Evolutionary conservation across 2,888 invertebrate genomes (phyloP).

Genomic region (Villa cingulata): DNA sequence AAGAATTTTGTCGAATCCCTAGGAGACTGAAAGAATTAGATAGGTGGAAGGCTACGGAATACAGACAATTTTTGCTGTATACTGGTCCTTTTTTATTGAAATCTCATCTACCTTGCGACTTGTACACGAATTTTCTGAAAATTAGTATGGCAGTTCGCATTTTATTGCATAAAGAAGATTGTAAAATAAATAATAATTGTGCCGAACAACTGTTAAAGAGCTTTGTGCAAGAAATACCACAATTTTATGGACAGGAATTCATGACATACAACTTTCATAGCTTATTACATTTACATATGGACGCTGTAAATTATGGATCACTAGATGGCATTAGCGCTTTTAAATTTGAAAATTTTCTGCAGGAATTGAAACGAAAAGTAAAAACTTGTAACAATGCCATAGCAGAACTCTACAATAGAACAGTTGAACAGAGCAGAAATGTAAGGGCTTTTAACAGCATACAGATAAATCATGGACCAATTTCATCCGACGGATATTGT

Average conservation of each 20-base stretch:
- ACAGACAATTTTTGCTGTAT: neutral
- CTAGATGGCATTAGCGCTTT: neutral
- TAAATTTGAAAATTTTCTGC: neutral
- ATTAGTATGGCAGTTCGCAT: neutral
- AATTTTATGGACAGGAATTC: neutral
- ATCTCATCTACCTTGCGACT: neutral
- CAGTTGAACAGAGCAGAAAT: no score
- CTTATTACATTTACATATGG: neutral
- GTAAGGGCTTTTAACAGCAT: no score
- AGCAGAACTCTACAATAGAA: no score
- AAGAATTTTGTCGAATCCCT: neutral
- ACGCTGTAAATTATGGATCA: neutral
- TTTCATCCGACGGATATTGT: no score
- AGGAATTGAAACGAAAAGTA: neutral
- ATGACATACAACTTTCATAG: neutral
- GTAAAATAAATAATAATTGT: no score
- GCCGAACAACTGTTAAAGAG: no score
- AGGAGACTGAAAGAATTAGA: no score
- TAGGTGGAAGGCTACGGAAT: slow-evolving; percentile 1
- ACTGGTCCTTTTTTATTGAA: neutral
- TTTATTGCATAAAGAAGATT: neutral
- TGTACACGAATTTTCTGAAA: neutral
- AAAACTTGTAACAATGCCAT: neutral
- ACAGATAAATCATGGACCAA: no score
- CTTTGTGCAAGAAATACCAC: no score